Evolutionary conservation across 2,888 invertebrate genomes (phyloP), one percentile per base, ranked within the genome.

Genomic region (Syrphus vitripennis): DNA sequence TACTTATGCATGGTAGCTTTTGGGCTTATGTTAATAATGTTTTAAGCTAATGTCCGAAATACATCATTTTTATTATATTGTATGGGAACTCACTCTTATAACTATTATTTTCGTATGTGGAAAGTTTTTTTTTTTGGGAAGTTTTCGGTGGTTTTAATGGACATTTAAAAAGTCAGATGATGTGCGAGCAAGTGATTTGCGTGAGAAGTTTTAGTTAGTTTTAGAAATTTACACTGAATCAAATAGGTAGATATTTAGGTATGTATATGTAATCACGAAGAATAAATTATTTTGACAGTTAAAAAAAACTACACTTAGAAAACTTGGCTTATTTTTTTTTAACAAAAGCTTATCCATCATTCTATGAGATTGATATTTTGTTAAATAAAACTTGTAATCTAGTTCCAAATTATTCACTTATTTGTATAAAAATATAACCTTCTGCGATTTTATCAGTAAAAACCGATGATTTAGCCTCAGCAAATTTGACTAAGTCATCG

Each of bases 51-150:
- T 83, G 83, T 57, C 78, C 24, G 50, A 78, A 69, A 86, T 86
- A 79, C 74, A 83, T 86, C 78, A 53, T 74, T 65, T 69, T 77
- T 77, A 78, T 86, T 61, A 55, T 72, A 69, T 31, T 42, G 19
- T 76, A 81, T 74, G 69, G 69, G 72, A 74, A 79, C 6, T 42
- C 21, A n/a, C 50, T 40, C 6, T 29, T 29, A 6, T 53, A 37
- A n/a, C 26, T 45, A n/a, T 67, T 42, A 65, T 70, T 63, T 82
- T 48, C 77, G 86, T 86, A 82, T 86, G 86, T 86, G 86, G 78
- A 86, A 77, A 71, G 80, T 67, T 63, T 34, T 69, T 72, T 59
- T 2, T 14, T 42, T 71, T 78, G 10, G 31, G 14, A 19, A 34
- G 37, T 31, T 37, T 63, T 9, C 31, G 19, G 24, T 48, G 16